phyloP scores from a whole-genome alignment of 23 tunicate genomes.

The Trididemnum miniatum region DNA sequence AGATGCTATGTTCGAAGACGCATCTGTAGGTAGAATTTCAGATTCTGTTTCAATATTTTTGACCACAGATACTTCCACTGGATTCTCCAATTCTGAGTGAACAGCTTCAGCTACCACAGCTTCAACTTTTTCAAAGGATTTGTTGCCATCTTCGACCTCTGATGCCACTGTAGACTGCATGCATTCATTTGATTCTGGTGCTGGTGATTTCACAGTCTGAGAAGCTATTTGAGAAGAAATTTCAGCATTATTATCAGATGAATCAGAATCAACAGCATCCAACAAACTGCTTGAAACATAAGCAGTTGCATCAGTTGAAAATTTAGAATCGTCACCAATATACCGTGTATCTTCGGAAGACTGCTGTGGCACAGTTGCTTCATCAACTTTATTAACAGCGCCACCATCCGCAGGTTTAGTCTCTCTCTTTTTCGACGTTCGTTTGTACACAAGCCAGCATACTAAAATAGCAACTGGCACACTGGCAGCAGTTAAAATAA shows the following conservation, averaged over 20 bases:
- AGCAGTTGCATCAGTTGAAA: too few relatives aligned
- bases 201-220: too few relatives aligned
- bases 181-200: neutral
- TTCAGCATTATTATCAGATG: neutral
- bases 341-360: neutral
- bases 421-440: neutral
- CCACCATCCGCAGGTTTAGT: neutral
- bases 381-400: neutral
- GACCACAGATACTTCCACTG: neutral
- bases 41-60: neutral
- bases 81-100: too few relatives aligned
- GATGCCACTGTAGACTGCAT: neutral
- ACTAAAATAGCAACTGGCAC: conserved; percentile 50
- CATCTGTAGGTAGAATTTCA: neutral
- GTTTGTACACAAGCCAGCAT: conserved; percentile 51
- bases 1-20: neutral
- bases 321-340: too few relatives aligned
- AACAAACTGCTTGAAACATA: neutral
- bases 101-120: neutral
- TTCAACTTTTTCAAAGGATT: neutral
- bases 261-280: neutral
- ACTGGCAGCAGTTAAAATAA: conserved; percentile 44
- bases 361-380: neutral
- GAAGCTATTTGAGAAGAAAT: too few relatives aligned
- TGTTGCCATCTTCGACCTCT: neutral